A percentile compares a stretch with the other conserved stretches of the same genome.
phyloP scores from a whole-genome alignment of 1,140 invertebrate genomes.

The Brachionus calyciflorus region DNA sequence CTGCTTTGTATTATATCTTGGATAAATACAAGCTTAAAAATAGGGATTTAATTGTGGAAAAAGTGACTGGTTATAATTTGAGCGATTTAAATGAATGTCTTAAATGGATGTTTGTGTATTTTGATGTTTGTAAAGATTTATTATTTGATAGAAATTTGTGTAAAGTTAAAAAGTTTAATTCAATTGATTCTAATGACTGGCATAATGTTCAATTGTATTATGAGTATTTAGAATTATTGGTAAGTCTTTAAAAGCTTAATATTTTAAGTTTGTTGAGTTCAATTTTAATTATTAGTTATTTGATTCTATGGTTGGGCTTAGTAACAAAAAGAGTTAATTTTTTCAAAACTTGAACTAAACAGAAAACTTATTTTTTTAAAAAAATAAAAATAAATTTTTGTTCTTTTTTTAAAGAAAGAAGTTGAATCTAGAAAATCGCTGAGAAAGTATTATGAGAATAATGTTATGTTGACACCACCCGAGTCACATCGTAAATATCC shows the following conservation, averaged over 20 bases:
- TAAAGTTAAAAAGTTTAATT: slow-evolving; percentile 7
- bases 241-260: not conserved
- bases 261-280: no score
- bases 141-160: not conserved
- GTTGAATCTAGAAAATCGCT: not conserved
- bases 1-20: slow-evolving; percentile 75
- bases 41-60: not conserved
- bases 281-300: no score
- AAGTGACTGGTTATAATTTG: not conserved
- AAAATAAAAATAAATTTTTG: not conserved
- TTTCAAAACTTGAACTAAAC: no score
- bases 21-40: not conserved
- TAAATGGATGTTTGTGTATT: slow-evolving; percentile 28
- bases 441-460: not conserved
- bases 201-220: slow-evolving; percentile 44
- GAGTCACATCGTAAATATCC: not conserved
- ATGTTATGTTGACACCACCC: not conserved
- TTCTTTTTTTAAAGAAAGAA: slow-evolving; percentile 8
- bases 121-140: slow-evolving; percentile 8
- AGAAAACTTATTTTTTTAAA: no score
- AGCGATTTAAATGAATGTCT: not conserved
- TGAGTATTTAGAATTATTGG: slow-evolving; percentile 18
- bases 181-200: slow-evolving; percentile 4
- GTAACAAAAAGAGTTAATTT: no score
- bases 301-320: no score